Evolutionary conservation across 2,113 vertebrate species (phyloP).

Genomic region (Xiphias gladius): DNA sequence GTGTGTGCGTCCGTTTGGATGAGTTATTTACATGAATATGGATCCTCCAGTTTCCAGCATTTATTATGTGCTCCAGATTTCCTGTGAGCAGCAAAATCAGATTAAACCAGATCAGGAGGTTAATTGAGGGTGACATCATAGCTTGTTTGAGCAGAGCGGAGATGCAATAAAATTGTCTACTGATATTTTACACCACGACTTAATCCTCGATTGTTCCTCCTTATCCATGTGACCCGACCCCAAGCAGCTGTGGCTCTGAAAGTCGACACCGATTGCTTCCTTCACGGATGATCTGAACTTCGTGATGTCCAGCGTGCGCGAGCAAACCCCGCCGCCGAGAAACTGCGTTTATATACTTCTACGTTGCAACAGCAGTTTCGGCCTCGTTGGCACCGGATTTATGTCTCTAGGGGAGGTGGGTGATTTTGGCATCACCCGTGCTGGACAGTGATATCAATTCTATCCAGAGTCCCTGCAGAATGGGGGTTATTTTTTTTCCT

Average conservation of each 20-base stretch:
- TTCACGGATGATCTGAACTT: neutral
- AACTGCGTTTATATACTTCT: too few species aligned
- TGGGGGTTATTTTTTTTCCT: too few species aligned
- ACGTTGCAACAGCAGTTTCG: too few species aligned
- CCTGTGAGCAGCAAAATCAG: conserved; percentile 34
- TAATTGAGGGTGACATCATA: conserved; percentile 52
- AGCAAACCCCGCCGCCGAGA: too few species aligned
- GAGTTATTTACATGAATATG: conserved; percentile 22
- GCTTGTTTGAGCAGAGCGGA: neutral
- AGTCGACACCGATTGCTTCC: conserved; percentile 7
- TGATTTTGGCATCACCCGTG: neutral
- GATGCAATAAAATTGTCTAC: conserved; percentile 21
- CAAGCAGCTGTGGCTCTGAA: conserved; percentile 50
- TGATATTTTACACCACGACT: conserved; percentile 54
- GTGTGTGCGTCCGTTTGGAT: conserved; percentile 15
- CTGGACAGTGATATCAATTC: too few species aligned
- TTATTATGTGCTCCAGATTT: conserved; percentile 39
- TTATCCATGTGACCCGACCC: neutral
- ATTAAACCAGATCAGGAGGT: conserved; percentile 50
- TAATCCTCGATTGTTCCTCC: conserved; percentile 13
- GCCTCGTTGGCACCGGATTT: too few species aligned
- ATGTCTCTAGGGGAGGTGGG: too few species aligned
- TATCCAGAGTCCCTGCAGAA: too few species aligned
- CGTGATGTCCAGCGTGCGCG: neutral
- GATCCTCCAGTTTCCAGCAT: conserved; percentile 11